Evolutionary conservation across 23 tunicate genomes (phyloP).

Genomic region (Corella eumyota): DNA sequence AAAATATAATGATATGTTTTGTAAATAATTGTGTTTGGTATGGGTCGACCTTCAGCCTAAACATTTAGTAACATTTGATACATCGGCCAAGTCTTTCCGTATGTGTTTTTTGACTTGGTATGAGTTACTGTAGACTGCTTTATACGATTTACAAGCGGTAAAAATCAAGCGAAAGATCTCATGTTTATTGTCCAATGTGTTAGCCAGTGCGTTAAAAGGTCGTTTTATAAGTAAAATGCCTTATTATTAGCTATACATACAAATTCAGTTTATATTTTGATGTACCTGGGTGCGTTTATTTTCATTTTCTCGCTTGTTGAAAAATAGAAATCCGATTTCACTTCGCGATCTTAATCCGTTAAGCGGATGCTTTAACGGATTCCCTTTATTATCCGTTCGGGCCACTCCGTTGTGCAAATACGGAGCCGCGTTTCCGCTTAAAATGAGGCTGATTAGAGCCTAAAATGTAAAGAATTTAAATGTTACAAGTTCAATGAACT

Average conservation of each 20-base stretch:
- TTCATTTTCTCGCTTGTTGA: constrained; percentile 56
- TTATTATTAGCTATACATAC: no score
- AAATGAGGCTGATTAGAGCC: constrained; percentile 48
- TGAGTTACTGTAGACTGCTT: no score
- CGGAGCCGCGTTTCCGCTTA: constrained; percentile 59
- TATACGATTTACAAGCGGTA: no score
- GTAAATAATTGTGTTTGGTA: no score
- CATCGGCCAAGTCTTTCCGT: background rate
- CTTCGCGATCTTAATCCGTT: constrained; percentile 46
- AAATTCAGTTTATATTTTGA: no score
- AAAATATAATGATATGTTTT: background rate
- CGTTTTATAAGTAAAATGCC: no score
- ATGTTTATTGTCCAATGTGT: no score
- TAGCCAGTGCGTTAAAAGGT: no score
- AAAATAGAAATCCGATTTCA: constrained; percentile 69
- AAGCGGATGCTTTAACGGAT: constrained; percentile 38
- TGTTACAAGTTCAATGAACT: background rate
- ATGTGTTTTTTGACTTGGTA: no score
- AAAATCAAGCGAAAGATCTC: no score
- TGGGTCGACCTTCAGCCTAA: no score
- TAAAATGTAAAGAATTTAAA: constrained; percentile 3
- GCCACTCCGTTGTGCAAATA: constrained; percentile 65
- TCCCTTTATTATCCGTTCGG: constrained; percentile 50
- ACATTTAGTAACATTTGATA: background rate
- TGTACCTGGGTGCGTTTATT: constrained; percentile 54